Conservation (phyloP, 2,113 vertebrate genomes). For the Salvelinus sp. region DNA sequence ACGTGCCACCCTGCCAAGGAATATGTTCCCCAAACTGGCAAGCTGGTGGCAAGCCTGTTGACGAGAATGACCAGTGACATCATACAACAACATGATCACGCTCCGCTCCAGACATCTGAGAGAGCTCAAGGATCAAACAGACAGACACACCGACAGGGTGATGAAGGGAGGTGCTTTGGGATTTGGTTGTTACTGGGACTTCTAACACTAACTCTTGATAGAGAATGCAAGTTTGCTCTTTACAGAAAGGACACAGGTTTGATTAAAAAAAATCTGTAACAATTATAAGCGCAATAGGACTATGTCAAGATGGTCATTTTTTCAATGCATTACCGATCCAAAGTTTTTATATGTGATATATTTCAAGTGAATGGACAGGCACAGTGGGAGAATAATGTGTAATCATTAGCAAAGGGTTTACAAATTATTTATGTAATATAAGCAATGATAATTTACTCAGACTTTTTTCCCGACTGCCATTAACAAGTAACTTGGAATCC, state of each 20-base stretch:
- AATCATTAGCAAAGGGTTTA: slow-evolving; percentile 68
- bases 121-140: slow-evolving; percentile 56
- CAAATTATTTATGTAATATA: slow-evolving; percentile 74
- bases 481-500: slow-evolving; percentile 84
- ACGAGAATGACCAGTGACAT: slow-evolving; percentile 70
- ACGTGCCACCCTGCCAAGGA: slow-evolving; percentile 87
- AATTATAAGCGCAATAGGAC: slow-evolving; percentile 1
- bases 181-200: background rate
- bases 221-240: background rate
- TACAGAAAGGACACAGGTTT: background rate
- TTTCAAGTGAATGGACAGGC: slow-evolving; percentile 60
- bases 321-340: slow-evolving; percentile 41
- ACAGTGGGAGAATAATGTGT: slow-evolving; percentile 57
- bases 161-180: slow-evolving; percentile 39
- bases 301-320: slow-evolving; percentile 38
- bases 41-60: slow-evolving; percentile 83
- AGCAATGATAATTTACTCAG: slow-evolving; percentile 64
- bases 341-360: slow-evolving; percentile 61
- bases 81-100: slow-evolving; percentile 64
- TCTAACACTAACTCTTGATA: background rate
- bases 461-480: slow-evolving; percentile 69
- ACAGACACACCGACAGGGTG: slow-evolving; percentile 44
- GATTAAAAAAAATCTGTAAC: background rate
- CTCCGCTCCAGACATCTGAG: slow-evolving; percentile 57
- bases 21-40: slow-evolving; percentile 92